Evolutionary conservation across 2,797 vertebrate genomes (phyloP).

Genomic region (Molothrus ater): DNA sequence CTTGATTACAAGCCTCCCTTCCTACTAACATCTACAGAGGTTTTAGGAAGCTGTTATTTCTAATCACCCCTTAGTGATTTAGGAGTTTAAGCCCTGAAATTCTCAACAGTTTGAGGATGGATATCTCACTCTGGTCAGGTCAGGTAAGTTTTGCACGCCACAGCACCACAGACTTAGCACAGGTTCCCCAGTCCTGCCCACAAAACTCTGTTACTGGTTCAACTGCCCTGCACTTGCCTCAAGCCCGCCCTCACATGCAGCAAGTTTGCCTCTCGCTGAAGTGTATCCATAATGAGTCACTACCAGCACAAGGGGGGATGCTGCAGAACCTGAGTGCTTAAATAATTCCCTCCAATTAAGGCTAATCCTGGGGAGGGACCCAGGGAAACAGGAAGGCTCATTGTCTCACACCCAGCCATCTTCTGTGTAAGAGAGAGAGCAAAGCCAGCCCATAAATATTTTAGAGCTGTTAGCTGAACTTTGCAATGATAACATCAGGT

Average conservation of each 20-base stretch:
- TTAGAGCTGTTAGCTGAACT: not conserved
- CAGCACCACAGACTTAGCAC: accelerated
- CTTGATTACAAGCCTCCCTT: not conserved
- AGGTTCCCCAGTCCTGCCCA: not conserved
- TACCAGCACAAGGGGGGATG: not conserved
- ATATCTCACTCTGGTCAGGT: not conserved
- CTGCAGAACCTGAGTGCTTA: not conserved
- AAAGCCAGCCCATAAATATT: not conserved
- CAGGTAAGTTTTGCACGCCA: not conserved
- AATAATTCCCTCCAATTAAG: not conserved
- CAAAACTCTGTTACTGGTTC: not conserved
- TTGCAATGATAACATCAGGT: not conserved
- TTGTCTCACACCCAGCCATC: not conserved
- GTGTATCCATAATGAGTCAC: not conserved
- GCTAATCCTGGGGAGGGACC: not conserved
- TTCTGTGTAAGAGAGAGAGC: not conserved
- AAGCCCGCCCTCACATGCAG: not conserved
- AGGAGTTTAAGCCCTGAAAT: not conserved
- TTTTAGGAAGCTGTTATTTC: not conserved
- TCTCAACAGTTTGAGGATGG: not conserved
- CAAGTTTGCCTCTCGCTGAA: not conserved
- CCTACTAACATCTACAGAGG: not conserved
- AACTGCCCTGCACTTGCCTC: not conserved
- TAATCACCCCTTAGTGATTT: not conserved
- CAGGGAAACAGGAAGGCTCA: not conserved